Evolutionary conservation across 2,888 invertebrate species (phyloP), one percentile per base, ranked within the genome.

Genomic region (Synanthedon tipuliformis): DNA sequence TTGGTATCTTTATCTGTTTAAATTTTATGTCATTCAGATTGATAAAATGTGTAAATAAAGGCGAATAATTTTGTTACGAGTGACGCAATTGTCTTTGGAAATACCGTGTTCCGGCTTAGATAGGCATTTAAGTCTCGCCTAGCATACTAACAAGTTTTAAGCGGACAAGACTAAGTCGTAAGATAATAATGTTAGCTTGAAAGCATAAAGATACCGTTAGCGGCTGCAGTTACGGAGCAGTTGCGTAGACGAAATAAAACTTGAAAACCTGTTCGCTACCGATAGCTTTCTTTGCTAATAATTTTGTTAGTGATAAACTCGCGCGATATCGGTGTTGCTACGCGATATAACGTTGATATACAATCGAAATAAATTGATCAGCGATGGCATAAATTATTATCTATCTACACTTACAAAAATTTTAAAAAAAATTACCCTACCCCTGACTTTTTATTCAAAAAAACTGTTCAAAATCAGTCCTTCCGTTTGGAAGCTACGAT

Each of bases 181-280:
- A 63, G 71, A 72, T 34, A 34, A 23, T 23, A 34, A 34, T 34
- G 34, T 34, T 72, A 74, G 71, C 67, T 75, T 65, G 68, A 64
- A 68, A 70, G 69, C 67, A 65, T 58, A 54, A 34, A 63, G 71
- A 65, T 80, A 82, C 83, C 83, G 84, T 83, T 84, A 83, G 58
- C 68, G 61, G 67, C 67, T 71, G 73, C 73, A 72, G 76, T 69
- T 75, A 68, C 74, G 69, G 68, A 34, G 66, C 67, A n/a, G 73
- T 70, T 71, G 76, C 75, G 73, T 73, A 72, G 75, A 77, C 78
- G 79, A 77, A 75, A 65, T 79, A 80, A 77, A 75, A 65, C 68
- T 68, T 64, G 59, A 68, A 52, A 34, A 80, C 82, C 78, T 81
- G 79, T 81, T 68, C 61, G 62, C 67, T 61, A 69, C 67, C 65